Percentiles rank a stretch among this genome's conserved stretches.
Evolutionary conservation across 2,113 vertebrate species (phyloP).

Genomic region (Anolis sagrei): DNA sequence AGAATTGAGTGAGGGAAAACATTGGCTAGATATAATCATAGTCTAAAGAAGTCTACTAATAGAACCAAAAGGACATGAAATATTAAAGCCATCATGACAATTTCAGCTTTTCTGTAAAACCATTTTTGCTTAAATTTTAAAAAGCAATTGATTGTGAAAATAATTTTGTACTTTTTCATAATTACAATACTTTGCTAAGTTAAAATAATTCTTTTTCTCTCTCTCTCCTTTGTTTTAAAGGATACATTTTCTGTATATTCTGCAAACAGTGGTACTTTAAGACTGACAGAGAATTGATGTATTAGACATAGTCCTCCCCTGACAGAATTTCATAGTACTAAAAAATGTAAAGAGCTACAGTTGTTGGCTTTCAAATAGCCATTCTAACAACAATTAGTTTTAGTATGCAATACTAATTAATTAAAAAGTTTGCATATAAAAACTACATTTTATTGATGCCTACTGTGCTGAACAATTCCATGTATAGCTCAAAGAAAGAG

Average conservation of each 20-base stretch:
- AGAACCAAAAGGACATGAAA: neutral
- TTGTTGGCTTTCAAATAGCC: constrained; percentile 38
- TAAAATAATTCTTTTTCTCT: constrained; percentile 24
- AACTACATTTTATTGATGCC: constrained; percentile 8
- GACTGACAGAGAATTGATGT: constrained; percentile 36
- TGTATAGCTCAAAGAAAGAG: neutral
- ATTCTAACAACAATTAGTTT: constrained; percentile 39
- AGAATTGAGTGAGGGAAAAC: too few species aligned
- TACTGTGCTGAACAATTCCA: neutral
- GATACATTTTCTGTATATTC: constrained; percentile 23
- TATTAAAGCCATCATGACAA: constrained; percentile 11
- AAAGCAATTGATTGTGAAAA: constrained; percentile 15
- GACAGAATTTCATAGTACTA: rapidly evolving
- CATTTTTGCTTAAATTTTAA: constrained; percentile 44
- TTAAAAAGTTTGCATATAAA: constrained; percentile 18
- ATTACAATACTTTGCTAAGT: constrained; percentile 45
- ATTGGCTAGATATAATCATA: too few species aligned
- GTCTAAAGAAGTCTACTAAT: too few species aligned
- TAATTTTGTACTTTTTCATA: constrained; percentile 42
- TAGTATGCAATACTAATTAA: constrained; percentile 52
- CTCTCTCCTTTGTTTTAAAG: constrained; percentile 18
- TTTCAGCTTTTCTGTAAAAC: constrained; percentile 11
- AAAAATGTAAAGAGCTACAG: too few species aligned
- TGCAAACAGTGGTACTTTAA: constrained; percentile 36
- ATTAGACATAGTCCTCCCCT: constrained; percentile 28